Conservation (phyloP, 2,888 invertebrate species). For the Cantharis nigra region DNA sequence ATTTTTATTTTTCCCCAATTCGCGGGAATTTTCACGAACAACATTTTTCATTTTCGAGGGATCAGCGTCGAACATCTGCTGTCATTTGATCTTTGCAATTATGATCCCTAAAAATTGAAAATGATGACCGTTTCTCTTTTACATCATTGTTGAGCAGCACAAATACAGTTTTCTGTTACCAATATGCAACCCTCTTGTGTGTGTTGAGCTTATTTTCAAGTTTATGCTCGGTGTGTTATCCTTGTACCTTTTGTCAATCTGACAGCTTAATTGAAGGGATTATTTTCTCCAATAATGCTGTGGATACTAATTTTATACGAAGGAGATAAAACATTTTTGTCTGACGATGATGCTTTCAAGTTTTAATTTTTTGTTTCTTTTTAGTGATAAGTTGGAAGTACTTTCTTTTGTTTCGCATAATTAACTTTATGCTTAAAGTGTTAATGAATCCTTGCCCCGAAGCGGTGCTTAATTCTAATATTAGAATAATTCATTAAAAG, state of each 20-base stretch:
- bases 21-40: neutral
- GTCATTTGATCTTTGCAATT: neutral
- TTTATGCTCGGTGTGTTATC: slow-evolving; percentile 1
- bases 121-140: neutral
- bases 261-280: slow-evolving; percentile 22
- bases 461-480: slow-evolving; percentile 34
- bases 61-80: neutral
- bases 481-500: slow-evolving; percentile 37
- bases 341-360: neutral
- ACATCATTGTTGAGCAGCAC: neutral
- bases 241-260: slow-evolving; percentile 9
- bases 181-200: slow-evolving; percentile 8
- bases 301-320: neutral
- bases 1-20: neutral
- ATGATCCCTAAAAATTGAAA: neutral
- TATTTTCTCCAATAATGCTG: neutral
- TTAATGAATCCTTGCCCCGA: slow-evolving; percentile 31
- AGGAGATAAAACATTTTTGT: neutral
- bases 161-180: slow-evolving; percentile 13
- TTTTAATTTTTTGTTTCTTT: neutral
- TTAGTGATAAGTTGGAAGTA: neutral
- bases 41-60: neutral
- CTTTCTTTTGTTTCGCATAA: slow-evolving; percentile 31
- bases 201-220: slow-evolving; percentile 12
- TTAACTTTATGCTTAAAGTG: slow-evolving; percentile 31